These are phyloP conservation scores for Eira barbara DNA, from an alignment of 2,113 vertebrate species.

Conservation along the genomic window DNA sequence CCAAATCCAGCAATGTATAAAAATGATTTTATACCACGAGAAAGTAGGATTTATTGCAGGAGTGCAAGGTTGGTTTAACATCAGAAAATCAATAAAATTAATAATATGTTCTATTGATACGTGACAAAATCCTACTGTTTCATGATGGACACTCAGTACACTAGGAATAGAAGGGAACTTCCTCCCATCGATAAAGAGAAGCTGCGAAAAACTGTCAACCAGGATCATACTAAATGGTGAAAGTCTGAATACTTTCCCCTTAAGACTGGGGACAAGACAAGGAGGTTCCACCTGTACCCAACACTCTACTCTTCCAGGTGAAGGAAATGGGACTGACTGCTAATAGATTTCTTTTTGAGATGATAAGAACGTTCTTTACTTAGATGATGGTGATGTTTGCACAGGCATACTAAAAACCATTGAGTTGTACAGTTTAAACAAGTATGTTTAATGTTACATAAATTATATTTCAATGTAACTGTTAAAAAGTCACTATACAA, in stretches of 20 bases:
- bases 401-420: background rate
- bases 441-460: background rate
- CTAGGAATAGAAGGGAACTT: background rate
- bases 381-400: background rate
- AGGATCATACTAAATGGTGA: background rate
- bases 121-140: background rate
- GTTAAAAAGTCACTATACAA: background rate
- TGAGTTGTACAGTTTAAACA: background rate
- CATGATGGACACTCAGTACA: background rate
- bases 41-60: background rate
- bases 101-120: background rate
- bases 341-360: background rate
- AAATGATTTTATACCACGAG: background rate
- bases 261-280: background rate
- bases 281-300: background rate
- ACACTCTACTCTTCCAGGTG: background rate
- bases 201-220: background rate
- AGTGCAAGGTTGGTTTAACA: background rate
- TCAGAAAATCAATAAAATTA: background rate
- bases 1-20: background rate
- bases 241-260: background rate
- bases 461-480: background rate
- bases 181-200: background rate
- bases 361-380: background rate
- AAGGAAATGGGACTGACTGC: background rate